Conservation (phyloP, 2,113 vertebrate species). For the Heliornis fulica region DNA sequence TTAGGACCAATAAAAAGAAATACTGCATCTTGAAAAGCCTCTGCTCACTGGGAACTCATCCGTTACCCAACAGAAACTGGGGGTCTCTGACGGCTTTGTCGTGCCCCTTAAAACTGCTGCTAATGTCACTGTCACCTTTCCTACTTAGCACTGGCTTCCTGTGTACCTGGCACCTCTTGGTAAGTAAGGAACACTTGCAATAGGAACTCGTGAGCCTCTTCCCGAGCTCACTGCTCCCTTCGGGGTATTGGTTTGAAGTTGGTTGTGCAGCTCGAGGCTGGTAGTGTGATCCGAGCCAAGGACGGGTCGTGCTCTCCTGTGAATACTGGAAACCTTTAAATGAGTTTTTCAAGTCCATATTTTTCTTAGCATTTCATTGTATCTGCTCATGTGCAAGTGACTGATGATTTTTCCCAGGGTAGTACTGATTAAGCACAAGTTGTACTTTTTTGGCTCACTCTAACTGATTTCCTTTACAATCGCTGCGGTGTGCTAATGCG, state of each 20-base stretch:
- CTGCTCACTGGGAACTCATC: neutral
- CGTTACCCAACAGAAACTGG: neutral
- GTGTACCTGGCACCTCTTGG: neutral
- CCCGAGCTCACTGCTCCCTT: neutral
- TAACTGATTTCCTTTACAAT: neutral
- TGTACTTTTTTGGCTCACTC: neutral
- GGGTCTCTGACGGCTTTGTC: neutral
- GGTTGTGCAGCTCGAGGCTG: neutral
- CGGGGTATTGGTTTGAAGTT: neutral
- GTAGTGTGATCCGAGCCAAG: neutral
- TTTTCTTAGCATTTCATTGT: neutral
- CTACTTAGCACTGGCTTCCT: neutral
- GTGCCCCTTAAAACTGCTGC: neutral
- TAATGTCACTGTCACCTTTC: neutral
- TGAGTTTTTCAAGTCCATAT: too few relatives aligned
- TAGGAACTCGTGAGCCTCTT: neutral
- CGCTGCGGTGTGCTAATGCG: neutral
- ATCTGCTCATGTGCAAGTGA: neutral
- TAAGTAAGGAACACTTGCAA: neutral
- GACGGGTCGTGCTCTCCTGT: neutral
- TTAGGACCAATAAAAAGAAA: constrained; percentile 50
- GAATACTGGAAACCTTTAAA: too few relatives aligned
- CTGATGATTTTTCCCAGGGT: neutral
- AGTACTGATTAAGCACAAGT: neutral
- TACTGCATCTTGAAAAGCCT: constrained; percentile 24